Percentiles rank a stretch among this genome's conserved stretches.
phyloP scores from a whole-genome alignment of 2,113 vertebrate genomes.

The Urocolius indicus region DNA sequence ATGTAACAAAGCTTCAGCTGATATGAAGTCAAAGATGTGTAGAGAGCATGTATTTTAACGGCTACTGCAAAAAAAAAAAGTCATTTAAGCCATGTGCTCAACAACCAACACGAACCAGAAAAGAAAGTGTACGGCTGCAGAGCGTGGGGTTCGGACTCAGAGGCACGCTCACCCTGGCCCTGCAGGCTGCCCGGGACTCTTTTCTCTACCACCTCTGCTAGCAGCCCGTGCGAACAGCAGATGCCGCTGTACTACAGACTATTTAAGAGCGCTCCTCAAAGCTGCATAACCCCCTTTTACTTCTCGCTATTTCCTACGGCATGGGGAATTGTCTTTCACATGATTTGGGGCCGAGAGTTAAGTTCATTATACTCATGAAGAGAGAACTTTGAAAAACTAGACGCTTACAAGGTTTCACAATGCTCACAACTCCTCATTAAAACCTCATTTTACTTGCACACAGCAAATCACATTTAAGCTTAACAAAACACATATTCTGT shows the following conservation, averaged over 20 bases:
- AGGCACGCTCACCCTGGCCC: not conserved
- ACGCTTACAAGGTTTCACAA: not conserved
- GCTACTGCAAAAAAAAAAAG: not conserved
- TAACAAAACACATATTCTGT: not conserved
- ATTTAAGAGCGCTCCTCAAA: not conserved
- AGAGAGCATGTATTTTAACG: not conserved
- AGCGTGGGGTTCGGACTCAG: not conserved
- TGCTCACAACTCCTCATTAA: not conserved
- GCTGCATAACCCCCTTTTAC: not conserved
- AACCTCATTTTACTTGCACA: not conserved
- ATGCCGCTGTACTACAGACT: slow-evolving; percentile 64
- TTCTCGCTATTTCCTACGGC: not conserved
- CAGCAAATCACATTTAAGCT: not conserved
- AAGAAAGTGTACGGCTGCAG: not conserved
- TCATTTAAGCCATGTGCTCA: not conserved
- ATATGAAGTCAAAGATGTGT: not conserved
- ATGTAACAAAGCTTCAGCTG: not conserved
- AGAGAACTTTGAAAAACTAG: not conserved
- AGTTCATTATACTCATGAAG: not conserved
- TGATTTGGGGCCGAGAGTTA: not conserved
- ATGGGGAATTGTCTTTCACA: not conserved
- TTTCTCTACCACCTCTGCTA: not conserved
- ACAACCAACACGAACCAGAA: not conserved
- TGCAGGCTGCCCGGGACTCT: no score
- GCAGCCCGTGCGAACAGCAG: slow-evolving; percentile 52